Evolutionary conservation across 2,888 invertebrate species (phyloP), one percentile per base, ranked within the genome.

Genomic region (Apeira syringaria): DNA sequence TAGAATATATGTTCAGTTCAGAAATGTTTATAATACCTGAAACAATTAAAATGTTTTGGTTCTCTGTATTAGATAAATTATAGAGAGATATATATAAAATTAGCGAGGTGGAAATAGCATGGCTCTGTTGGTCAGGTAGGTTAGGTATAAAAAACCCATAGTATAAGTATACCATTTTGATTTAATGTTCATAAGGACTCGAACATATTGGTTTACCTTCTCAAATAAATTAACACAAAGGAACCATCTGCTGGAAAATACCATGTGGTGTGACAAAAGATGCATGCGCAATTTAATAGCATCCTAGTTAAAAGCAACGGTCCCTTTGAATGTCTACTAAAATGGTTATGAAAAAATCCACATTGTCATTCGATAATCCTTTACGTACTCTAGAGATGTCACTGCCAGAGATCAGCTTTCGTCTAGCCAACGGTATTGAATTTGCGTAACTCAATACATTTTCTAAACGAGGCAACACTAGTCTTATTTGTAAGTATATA

Each of bases 351-450:
- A 84, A 89, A 87, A 86, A 86, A 80, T 57, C 55, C 65, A 75
- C 70, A 81, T 81, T 86, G 88, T 87, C 85, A 88, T 87, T 81
- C 75, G 86, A 89, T 89, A 89, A 89, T 86, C 89, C 89, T 89
- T 89, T 88, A 82, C 80, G 72, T 77, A 78, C 80, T 72, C 73
- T 69, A 68, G 80, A 84, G 83, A 89, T 89, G 89, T 89, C 89
- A 89, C 81, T 68, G 74, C 66, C 74, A 78, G 75, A 85, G 84
- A 88, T 89, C 88, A 85, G 79, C 83, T 89, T 89, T 87, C 88
- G 69, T 71, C 79, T 74, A 81, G 72, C 67, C 80, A 83, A 83
- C 80, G 78, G 82, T 85, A 82, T 82, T 78, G 71, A 73, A 83
- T 86, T 87, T 88, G 86, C 88, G 87, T 89, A 89, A 89, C 79